A percentile compares a stretch with the other conserved stretches of the same genome.
phyloP scores from a whole-genome alignment of 2,888 invertebrate genomes.

The Brachyopa scutellaris region DNA sequence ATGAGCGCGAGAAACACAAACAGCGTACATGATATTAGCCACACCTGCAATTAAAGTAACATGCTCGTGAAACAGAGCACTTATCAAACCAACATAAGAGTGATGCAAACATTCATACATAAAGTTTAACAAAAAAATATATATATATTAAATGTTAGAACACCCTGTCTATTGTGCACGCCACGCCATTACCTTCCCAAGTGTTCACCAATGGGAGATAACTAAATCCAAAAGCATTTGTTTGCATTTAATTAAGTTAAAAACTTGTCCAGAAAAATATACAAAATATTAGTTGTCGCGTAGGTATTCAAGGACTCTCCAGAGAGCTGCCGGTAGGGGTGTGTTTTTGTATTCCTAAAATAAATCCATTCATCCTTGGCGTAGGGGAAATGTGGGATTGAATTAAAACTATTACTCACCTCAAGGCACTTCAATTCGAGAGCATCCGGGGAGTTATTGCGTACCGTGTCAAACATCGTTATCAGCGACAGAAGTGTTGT shows the following conservation, averaged over 20 bases:
- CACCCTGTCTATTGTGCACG: conserved; percentile 38
- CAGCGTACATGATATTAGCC: conserved; percentile 86
- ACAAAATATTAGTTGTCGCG: no score
- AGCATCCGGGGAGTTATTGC: conserved; percentile 86
- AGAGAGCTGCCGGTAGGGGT: neutral
- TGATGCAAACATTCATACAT: neutral
- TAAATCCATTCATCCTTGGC: conserved; percentile 54
- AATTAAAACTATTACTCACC: conserved; percentile 73
- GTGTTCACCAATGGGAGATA: neutral
- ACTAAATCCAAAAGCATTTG: conserved; percentile 14
- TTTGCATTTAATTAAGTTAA: conserved; percentile 64
- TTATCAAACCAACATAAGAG: neutral
- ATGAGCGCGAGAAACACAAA: conserved; percentile 86
- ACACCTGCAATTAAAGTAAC: conserved; percentile 80
- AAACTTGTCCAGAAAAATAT: conserved; percentile 35
- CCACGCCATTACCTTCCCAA: conserved; percentile 41
- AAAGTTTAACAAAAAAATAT: conserved; percentile 1
- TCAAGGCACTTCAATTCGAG: conserved; percentile 86
- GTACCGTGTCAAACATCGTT: conserved; percentile 87
- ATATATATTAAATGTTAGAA: conserved; percentile 15
- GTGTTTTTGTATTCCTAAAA: conserved; percentile 30
- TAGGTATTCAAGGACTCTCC: conserved; percentile 34
- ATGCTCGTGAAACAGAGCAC: neutral
- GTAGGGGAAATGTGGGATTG: neutral
- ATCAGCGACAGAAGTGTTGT: conserved; percentile 85